Evolutionary conservation across 92 coral and sea anemone species (phyloP).

Genomic region (Chrysogorgia sp.): DNA sequence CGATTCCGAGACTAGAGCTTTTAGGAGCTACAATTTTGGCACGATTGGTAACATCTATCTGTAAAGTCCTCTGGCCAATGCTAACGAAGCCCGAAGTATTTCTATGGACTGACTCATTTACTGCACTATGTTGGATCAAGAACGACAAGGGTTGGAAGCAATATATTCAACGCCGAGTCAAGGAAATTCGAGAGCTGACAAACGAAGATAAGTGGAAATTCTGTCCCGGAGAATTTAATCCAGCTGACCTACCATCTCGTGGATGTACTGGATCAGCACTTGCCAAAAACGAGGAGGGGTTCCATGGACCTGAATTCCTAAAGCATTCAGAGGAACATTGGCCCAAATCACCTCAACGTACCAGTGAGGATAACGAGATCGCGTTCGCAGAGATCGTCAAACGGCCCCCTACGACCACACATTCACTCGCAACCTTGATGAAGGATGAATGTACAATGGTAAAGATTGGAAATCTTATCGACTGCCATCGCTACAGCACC

Average conservation of each 20-base stretch:
- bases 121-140: slow-evolving; percentile 21
- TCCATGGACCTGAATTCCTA: neutral
- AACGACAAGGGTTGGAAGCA: slow-evolving; percentile 32
- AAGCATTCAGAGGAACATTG: neutral
- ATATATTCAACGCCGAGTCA: slow-evolving; percentile 28
- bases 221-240: slow-evolving; percentile 1
- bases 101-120: slow-evolving; percentile 27
- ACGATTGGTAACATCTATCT: too few species aligned
- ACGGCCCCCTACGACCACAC: neutral
- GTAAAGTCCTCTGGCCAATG: too few species aligned
- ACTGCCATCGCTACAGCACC: slow-evolving; percentile 46
- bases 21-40: too few species aligned
- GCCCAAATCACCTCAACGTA: neutral
- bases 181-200: slow-evolving; percentile 23
- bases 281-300: neutral
- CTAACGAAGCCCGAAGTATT: too few species aligned
- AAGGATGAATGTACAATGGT: neutral
- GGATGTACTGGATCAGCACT: slow-evolving; percentile 12
- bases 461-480: slow-evolving; percentile 13
- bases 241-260: slow-evolving; percentile 34
- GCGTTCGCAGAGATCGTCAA: slow-evolving; percentile 41
- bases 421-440: neutral
- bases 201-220: neutral
- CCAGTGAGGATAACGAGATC: slow-evolving; percentile 1
- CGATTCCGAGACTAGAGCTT: too few species aligned